These are phyloP conservation scores for Melanogrammus aeglefinus DNA, from an alignment of 2,797 vertebrate species.

Conservation along the genomic window DNA sequence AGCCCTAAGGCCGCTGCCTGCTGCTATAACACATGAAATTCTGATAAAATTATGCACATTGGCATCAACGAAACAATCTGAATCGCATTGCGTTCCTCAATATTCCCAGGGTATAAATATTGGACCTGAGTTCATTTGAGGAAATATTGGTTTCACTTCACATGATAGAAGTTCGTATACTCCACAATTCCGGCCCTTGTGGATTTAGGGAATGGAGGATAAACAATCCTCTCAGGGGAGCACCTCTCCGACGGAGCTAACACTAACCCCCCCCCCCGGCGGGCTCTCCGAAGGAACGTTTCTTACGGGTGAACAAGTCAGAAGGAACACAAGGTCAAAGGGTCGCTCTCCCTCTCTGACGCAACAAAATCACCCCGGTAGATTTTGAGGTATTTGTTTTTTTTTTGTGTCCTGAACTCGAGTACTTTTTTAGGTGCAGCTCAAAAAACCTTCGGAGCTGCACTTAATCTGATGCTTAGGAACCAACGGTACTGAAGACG, in stretches of 20 bases:
- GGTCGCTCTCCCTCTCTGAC: neutral
- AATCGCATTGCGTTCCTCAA: no score
- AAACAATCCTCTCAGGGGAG: no score
- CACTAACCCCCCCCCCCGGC: no score
- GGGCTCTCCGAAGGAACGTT: no score
- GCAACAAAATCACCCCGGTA: neutral
- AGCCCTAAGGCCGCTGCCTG: neutral
- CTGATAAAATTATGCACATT: no score
- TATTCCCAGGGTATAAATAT: no score
- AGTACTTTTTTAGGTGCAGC: neutral
- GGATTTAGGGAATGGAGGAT: no score
- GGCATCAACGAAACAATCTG: neutral
- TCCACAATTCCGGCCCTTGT: no score
- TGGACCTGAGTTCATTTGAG: no score
- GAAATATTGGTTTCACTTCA: no score
- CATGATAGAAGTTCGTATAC: no score
- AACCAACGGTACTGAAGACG: neutral
- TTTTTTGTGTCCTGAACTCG: neutral
- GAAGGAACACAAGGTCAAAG: neutral
- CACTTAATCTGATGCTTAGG: neutral
- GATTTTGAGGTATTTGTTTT: neutral
- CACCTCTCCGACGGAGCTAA: no score
- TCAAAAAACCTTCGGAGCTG: neutral
- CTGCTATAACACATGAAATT: neutral
- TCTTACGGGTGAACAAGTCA: neutral